Evolutionary conservation across 2,888 invertebrate species (phyloP), one percentile per base, ranked within the genome.

Genomic region (Iselma pallidipennis): DNA sequence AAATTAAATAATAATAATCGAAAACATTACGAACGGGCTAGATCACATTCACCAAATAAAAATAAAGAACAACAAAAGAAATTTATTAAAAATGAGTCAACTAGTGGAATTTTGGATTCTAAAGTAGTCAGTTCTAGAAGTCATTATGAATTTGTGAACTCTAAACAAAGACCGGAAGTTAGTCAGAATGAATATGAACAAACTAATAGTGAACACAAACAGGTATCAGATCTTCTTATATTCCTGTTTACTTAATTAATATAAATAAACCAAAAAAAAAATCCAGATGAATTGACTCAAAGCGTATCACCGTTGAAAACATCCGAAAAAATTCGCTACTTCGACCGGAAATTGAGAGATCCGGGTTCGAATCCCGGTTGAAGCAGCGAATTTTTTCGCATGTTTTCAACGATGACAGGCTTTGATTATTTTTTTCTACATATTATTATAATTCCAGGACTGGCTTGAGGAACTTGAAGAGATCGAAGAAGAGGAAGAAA

Each of bases 401-500:
- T n/a, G n/a, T n/a, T n/a, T n/a, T n/a, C n/a, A n/a, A n/a, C n/a
- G n/a, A n/a, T n/a, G n/a, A n/a, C n/a, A n/a, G n/a, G n/a, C n/a
- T n/a, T n/a, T n/a, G n/a, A n/a, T n/a, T n/a, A n/a, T n/a, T n/a
- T n/a, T n/a, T n/a, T n/a, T n/a, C n/a, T n/a, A n/a, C n/a, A n/a
- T n/a, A n/a, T n/a, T n/a, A n/a, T n/a, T n/a, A 29, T 53, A 49
- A 56, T 19, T 65, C 9, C 60, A 78, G 78, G 74, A 76, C 52
- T 77, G 74, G 66, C 68, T 79, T 19, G 75, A 76, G 53, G 75
- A 75, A 59, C 67, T 74, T 33, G 83, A 84, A 57, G 83, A 82
- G 65, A 82, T 83, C 57, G 82, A 79, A 49, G 82, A 80, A 58
- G 83, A 83, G 58, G 84, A 85, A 67, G 85, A 85, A 70, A 84